Base-by-base conservation (phyloP, 2,113 vertebrate genomes). In the Zapus hudsonius region DNA sequence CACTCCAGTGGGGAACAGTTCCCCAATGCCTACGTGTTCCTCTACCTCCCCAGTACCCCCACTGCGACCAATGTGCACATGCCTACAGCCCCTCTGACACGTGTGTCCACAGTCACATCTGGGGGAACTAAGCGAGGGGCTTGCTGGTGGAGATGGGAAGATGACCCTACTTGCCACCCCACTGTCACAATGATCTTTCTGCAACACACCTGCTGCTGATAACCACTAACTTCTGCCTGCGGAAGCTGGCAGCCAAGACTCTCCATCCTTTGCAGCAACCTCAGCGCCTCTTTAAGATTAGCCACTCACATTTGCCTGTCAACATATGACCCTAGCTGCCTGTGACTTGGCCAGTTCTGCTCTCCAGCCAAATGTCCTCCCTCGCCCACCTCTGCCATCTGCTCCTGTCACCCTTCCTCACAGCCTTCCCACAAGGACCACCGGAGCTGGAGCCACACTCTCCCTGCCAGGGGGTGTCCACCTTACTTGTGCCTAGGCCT, bases 301-400 rank as follows among this genome's bases (percentile, higher is more conserved):
- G n/a, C 52, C 25, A 0, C 17, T 36, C 13, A 4, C 52, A n/a
- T 85, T 9, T 38, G 31, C 52, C 29, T 16, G 6, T 3, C 6
- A 8, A 15, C 31, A 5, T 1, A 0, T 1, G 36, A 57, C 4
- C 16, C 6, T 12, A 0, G 29, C 4, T 40, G 66, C 22, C 36
- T 29, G 42, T 22, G 16, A 22, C 82, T 55, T 27, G 40, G 25
- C 36, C n/a, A 5, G 2, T 2, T 3, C 27, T 44, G 47, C 40
- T 52, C 20, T 38, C 25, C 23, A 40, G 2, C 22, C 22, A 0
- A 17, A 12, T 31, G 29, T 12, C 22, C 38, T 5, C 2, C 12
- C 29, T 36, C 17, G 25, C 16, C 70, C 19, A 66, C 42, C 38
- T n/a, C 44, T 47, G 0, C 0, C 31, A 4, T 8, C 38, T 36